These are phyloP conservation scores for Schizothorax lantsangensis DNA, from an alignment of 2,797 vertebrate genomes.

Conservation along the genomic window DNA sequence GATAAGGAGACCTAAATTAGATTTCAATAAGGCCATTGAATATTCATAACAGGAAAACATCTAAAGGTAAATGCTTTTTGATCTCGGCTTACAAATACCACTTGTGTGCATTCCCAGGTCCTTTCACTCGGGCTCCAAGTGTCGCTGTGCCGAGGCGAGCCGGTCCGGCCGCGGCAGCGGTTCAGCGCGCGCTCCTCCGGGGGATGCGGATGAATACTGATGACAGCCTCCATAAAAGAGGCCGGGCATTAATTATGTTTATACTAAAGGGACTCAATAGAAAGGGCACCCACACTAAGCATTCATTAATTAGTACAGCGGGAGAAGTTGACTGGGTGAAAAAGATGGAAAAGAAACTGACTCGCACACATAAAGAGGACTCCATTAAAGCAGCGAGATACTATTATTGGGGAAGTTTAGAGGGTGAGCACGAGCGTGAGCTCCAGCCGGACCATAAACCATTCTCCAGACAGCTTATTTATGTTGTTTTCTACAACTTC, in stretches of 20 bases:
- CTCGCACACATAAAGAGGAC: slow-evolving; percentile 41
- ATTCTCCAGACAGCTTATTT: slow-evolving; percentile 76
- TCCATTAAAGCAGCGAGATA: slow-evolving; percentile 67
- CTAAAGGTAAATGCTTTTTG: slow-evolving; percentile 91
- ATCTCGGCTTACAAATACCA: slow-evolving; percentile 86
- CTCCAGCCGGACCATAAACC: slow-evolving; percentile 73
- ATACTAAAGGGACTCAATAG: slow-evolving; percentile 85
- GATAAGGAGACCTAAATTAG: slow-evolving; percentile 97
- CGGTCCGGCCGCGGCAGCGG: slow-evolving; percentile 71
- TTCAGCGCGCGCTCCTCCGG: slow-evolving; percentile 67
- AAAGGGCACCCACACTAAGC: slow-evolving; percentile 84
- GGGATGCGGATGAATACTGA: slow-evolving; percentile 80
- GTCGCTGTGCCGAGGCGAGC: slow-evolving; percentile 68
- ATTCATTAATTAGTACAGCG: slow-evolving; percentile 85
- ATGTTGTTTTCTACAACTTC: slow-evolving; percentile 70
- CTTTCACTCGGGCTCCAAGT: slow-evolving; percentile 77
- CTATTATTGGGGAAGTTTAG: slow-evolving; percentile 73
- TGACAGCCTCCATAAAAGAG: slow-evolving; percentile 81
- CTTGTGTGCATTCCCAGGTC: slow-evolving; percentile 85
- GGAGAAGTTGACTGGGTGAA: slow-evolving; percentile 78
- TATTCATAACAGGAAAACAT: slow-evolving; percentile 97
- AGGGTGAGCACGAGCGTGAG: slow-evolving; percentile 57
- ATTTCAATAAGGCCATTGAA: slow-evolving; percentile 98
- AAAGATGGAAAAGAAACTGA: slow-evolving; percentile 30
- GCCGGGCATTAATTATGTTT: slow-evolving; percentile 83